A percentile compares a stretch with the other conserved stretches of the same genome.
These are phyloP conservation scores for Rhingia campestris DNA, from an alignment of 2,888 invertebrate species.

Conservation along the genomic window DNA sequence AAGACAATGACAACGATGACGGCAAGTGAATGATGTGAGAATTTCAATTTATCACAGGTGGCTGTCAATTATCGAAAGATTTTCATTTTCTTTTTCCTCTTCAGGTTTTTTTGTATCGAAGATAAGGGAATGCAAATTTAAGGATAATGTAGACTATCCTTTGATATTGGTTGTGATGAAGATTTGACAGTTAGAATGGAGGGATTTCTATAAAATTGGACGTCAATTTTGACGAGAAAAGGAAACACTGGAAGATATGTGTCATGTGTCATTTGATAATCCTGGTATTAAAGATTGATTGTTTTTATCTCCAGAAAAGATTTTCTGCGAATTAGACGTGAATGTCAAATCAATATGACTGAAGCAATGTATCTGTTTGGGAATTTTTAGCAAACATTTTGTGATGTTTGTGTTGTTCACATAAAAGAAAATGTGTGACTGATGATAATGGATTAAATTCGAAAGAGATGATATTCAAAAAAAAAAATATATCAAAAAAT, in stretches of 20 bases:
- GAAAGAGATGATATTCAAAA: too few relatives aligned
- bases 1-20: constrained; percentile 7
- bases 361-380: too few relatives aligned
- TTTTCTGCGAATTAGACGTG: too few relatives aligned
- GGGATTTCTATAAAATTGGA: constrained; percentile 53
- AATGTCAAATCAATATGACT: too few relatives aligned
- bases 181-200: constrained; percentile 32
- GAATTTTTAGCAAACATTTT: too few relatives aligned
- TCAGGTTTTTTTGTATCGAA: constrained; percentile 6
- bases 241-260: too few relatives aligned
- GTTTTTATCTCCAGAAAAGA: neutral
- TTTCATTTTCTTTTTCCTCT: constrained; percentile 9
- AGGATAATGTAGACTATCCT: neutral
- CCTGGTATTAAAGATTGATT: neutral
- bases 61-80: constrained; percentile 55
- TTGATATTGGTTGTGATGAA: neutral
- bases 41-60: constrained; percentile 67
- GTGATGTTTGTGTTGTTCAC: too few relatives aligned
- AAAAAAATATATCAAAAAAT: too few relatives aligned
- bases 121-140: constrained; percentile 36
- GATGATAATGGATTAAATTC: too few relatives aligned
- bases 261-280: neutral
- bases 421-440: too few relatives aligned
- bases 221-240: constrained; percentile 17
- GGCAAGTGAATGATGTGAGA: constrained; percentile 53